Evolutionary conservation across 2,888 invertebrate genomes (phyloP), one percentile per base, ranked within the genome.

Genomic region (Dione vanillae): DNA sequence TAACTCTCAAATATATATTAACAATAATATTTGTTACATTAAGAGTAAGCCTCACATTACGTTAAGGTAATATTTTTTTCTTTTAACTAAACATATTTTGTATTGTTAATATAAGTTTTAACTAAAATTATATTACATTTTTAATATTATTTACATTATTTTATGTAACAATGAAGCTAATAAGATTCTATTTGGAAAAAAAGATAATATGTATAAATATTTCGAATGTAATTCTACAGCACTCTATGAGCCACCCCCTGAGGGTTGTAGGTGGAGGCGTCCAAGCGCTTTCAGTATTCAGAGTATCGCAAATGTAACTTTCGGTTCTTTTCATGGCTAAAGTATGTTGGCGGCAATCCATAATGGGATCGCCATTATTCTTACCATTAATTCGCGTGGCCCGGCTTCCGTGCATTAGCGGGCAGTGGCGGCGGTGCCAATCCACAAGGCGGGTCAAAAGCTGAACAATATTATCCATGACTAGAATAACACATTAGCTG

Each of bases 301-400:
- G 90, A 92, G 92, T 92, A 92, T 93, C 92, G 92, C 91, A 92
- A 93, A 92, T 92, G 93, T 92, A 92, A 93, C 92, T 93, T 93
- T 93, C 92, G 92, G 92, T 92, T 93, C 93, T 92, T 93, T 93
- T 93, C 92, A 93, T 93, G 89, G 87, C 91, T 93, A 92, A 93
- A 93, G 92, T 92, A 93, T 92, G 93, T 93, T 93, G 93, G 93
- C 93, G 93, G 93, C 93, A 92, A 93, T 93, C 93, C 93, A 93
- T 93, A 93, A 93, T 93, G 93, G 93, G 90, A 91, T 92, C 89
- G 91, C 93, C 92, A 93, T 93, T 93, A 93, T 93, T 93, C 93
- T 92, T 93, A 89, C 93, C 92, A 92, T 93, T 93, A 92, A 93
- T 93, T 92, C 92, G 89, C 88, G 86, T 91, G 87, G 90, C 90